Evolutionary conservation across 2,113 vertebrate genomes (phyloP).

Genomic region (Zosterops hypoxanthus): DNA sequence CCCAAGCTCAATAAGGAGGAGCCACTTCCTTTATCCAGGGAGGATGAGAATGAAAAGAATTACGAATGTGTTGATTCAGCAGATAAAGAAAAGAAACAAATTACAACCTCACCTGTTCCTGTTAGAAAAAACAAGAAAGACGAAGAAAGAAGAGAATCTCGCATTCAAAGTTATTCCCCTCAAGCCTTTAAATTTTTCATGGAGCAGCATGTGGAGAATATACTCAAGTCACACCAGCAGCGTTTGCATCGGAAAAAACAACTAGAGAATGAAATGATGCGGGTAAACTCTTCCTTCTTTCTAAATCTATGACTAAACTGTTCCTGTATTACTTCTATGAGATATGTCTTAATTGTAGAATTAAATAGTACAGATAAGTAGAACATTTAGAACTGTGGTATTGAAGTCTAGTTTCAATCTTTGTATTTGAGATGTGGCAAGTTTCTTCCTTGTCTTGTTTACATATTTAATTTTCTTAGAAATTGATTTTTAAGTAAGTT

Average conservation of each 20-base stretch:
- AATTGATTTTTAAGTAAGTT: background rate
- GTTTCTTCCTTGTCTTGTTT: background rate
- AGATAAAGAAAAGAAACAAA: slow-evolving; percentile 95
- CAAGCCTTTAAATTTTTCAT: slow-evolving; percentile 99
- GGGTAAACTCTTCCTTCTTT: slow-evolving; percentile 80
- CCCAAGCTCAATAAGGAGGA: slow-evolving; percentile 76
- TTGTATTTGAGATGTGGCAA: background rate
- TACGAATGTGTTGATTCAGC: slow-evolving; percentile 57
- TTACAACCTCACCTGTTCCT: slow-evolving; percentile 94
- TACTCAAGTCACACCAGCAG: slow-evolving; percentile 95
- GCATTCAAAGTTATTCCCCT: slow-evolving; percentile 91
- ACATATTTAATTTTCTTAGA: background rate
- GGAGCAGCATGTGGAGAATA: slow-evolving; percentile 98
- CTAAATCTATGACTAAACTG: background rate
- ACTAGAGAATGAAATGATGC: slow-evolving; percentile 96
- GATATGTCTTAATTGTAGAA: background rate
- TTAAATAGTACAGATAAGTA: background rate
- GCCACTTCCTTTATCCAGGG: slow-evolving; percentile 58
- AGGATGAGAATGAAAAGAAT: slow-evolving; percentile 79
- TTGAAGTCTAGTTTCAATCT: background rate
- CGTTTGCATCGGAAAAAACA: slow-evolving; percentile 95
- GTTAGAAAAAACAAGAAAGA: slow-evolving; percentile 92
- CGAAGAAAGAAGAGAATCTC: slow-evolving; percentile 88
- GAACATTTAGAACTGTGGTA: background rate
- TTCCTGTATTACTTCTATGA: background rate